Conservation (phyloP, 2,888 invertebrate species). For the Pammene aurita region DNA sequence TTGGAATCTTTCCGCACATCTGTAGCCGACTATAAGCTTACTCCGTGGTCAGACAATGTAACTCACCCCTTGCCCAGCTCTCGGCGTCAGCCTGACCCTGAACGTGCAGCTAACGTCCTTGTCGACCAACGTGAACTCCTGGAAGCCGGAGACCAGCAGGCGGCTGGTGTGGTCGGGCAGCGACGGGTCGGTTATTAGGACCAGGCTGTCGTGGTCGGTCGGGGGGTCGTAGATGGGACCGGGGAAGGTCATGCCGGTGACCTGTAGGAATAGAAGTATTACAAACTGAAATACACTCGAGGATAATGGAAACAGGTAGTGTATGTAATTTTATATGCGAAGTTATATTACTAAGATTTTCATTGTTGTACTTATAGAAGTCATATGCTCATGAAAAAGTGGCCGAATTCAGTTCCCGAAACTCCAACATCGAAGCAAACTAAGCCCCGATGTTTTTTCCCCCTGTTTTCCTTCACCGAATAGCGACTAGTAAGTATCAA, state of each 20-base stretch:
- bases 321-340: no score
- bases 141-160: constrained; percentile 60
- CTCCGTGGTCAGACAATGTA: background rate
- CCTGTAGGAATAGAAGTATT: constrained; percentile 47
- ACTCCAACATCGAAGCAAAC: no score
- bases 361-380: no score
- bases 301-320: no score
- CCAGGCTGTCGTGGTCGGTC: constrained; percentile 64
- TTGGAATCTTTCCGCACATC: background rate
- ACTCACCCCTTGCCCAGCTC: constrained; percentile 59
- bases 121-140: constrained; percentile 67
- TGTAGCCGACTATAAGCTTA: background rate
- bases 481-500: no score
- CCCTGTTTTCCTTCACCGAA: no score
- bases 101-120: constrained; percentile 72
- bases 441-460: no score
- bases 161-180: constrained; percentile 63
- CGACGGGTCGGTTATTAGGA: constrained; percentile 69
- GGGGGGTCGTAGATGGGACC: constrained; percentile 72
- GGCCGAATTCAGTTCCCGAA: no score
- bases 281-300: no score
- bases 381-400: no score
- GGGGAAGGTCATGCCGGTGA: constrained; percentile 55
- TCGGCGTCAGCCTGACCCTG: constrained; percentile 56
- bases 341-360: no score